Conservation (phyloP, 2,888 invertebrate genomes). For the Rosalia funebris region DNA sequence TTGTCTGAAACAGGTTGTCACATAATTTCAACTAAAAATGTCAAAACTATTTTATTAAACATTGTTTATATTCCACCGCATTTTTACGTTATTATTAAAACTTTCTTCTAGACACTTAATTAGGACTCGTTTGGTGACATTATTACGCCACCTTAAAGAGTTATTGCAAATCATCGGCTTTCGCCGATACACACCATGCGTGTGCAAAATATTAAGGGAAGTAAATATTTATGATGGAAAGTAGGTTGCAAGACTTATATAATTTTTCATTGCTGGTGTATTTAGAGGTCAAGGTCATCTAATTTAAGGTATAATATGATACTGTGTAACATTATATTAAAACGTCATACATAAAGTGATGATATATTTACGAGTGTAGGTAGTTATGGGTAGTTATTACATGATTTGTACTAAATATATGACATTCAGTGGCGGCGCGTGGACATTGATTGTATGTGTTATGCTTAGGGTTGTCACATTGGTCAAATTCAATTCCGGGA, state of each 20-base stretch:
- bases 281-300: slow-evolving; percentile 8
- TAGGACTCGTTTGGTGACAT: not conserved
- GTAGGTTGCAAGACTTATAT: not conserved
- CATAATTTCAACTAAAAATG: too few species aligned
- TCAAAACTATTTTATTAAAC: too few species aligned
- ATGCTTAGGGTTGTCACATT: too few species aligned
- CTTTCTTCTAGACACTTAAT: not conserved
- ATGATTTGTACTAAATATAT: too few species aligned
- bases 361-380: too few species aligned
- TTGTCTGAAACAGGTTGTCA: too few species aligned
- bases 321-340: not conserved
- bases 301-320: not conserved
- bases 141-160: not conserved
- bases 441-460: too few species aligned
- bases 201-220: not conserved
- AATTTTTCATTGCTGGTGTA: not conserved
- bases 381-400: too few species aligned
- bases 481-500: too few species aligned
- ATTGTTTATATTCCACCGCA: too few species aligned
- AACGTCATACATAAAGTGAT: not conserved
- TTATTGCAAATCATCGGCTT: not conserved
- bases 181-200: not conserved
- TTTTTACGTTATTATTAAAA: not conserved
- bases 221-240: not conserved
- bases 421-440: too few species aligned